These are phyloP conservation scores for Pimephales promelas DNA, from an alignment of 2,113 vertebrate genomes.

Conservation along the genomic window DNA sequence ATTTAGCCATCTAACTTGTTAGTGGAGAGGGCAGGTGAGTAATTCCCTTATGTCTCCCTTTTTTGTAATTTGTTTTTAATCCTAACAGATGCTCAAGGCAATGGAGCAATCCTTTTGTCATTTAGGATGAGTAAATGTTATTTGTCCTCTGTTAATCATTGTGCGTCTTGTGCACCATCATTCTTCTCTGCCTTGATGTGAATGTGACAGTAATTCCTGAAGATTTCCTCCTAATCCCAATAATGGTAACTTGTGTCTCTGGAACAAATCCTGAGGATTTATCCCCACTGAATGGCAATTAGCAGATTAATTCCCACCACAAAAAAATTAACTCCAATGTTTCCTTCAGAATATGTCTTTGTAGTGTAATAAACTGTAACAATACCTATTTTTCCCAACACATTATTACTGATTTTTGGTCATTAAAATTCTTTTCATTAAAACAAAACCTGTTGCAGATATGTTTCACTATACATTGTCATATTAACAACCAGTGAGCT, in stretches of 20 bases:
- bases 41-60: not conserved
- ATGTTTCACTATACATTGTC: not conserved
- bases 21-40: conserved; percentile 20
- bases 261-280: conserved; percentile 57
- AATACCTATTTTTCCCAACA: not conserved
- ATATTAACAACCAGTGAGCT: not conserved
- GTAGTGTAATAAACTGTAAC: not conserved
- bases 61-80: not conserved
- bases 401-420: not conserved
- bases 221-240: conserved; percentile 58
- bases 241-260: conserved; percentile 56
- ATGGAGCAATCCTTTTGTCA: conserved; percentile 31
- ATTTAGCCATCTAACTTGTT: conserved; percentile 18
- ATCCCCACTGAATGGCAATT: conserved; percentile 60
- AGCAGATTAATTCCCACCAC: conserved; percentile 59
- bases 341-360: conserved; percentile 14
- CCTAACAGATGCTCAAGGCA: not conserved
- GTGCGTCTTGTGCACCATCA: conserved; percentile 31
- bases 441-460: not conserved
- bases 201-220: conserved; percentile 51
- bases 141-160: conserved; percentile 1
- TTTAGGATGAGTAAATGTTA: conserved; percentile 31
- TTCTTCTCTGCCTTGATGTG: conserved; percentile 21
- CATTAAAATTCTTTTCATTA: not conserved
- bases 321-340: conserved; percentile 32